Conservation (phyloP, 1,140 invertebrate species). For the Drosophila pseudoananassae region DNA sequence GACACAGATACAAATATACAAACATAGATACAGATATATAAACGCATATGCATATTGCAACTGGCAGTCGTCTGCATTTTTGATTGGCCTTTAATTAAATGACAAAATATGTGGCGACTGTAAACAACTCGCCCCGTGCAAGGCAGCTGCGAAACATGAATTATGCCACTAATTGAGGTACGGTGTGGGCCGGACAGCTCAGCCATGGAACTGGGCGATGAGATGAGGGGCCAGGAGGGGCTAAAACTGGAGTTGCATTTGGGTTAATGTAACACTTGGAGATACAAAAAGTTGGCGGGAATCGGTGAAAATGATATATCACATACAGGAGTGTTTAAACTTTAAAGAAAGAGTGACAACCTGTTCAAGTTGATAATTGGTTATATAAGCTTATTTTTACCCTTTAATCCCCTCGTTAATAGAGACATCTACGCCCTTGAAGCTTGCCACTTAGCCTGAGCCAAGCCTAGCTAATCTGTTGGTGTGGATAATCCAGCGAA, state of each 20-base stretch:
- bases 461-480: constrained; percentile 28
- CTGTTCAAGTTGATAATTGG: too few species aligned
- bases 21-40: constrained; percentile 18
- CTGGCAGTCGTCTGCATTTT: constrained; percentile 63
- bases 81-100: constrained; percentile 81
- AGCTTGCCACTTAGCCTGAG: constrained; percentile 11
- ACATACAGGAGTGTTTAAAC: not conserved
- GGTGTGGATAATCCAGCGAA: constrained; percentile 28
- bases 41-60: constrained; percentile 28
- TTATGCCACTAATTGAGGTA: constrained; percentile 76
- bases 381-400: not conserved
- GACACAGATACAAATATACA: not conserved
- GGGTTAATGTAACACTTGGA: constrained; percentile 65
- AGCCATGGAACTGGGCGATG: constrained; percentile 13
- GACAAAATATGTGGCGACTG: constrained; percentile 77
- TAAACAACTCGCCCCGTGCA: constrained; percentile 56
- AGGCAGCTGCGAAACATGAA: constrained; percentile 65
- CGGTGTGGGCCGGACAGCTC: constrained; percentile 44
- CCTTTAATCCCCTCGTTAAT: not conserved
- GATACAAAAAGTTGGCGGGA: constrained; percentile 17
- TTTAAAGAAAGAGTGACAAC: too few species aligned
- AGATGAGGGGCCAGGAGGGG: not conserved
- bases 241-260: constrained; percentile 52
- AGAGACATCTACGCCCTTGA: constrained; percentile 5
- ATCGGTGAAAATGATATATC: constrained; percentile 1